These are phyloP conservation scores for Pharmacophagus antenor DNA, from an alignment of 2,888 invertebrate genomes.

Conservation along the genomic window DNA sequence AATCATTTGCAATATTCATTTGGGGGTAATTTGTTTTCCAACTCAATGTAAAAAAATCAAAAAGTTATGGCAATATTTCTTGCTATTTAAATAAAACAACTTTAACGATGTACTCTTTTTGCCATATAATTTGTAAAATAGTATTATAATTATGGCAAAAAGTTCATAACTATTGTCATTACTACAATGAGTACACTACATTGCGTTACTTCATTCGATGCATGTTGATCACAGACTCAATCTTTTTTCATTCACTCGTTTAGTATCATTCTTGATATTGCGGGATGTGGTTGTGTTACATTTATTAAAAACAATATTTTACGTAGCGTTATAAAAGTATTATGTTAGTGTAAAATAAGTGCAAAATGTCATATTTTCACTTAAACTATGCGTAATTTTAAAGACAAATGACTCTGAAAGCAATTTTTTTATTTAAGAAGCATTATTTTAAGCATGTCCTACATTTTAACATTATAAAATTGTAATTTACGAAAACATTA, in stretches of 20 bases:
- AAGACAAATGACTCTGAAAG: neutral
- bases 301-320: slow-evolving; percentile 10
- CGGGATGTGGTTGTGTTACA: neutral
- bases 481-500: slow-evolving; percentile 54
- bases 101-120: too few relatives aligned
- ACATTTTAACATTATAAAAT: slow-evolving; percentile 50
- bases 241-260: slow-evolving; percentile 4
- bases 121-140: too few relatives aligned
- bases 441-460: slow-evolving; percentile 48
- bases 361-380: slow-evolving; percentile 13
- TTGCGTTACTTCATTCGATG: neutral
- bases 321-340: slow-evolving; percentile 6
- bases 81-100: too few relatives aligned
- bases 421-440: slow-evolving; percentile 7
- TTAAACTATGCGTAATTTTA: slow-evolving; percentile 11
- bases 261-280: slow-evolving; percentile 5
- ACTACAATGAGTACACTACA: neutral
- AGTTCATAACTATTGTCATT: neutral
- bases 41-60: too few relatives aligned
- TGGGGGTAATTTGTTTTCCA: too few relatives aligned
- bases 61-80: too few relatives aligned
- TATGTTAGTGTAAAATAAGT: slow-evolving; percentile 5
- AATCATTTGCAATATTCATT: too few relatives aligned
- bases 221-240: neutral
- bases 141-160: too few relatives aligned